These are phyloP conservation scores for Henricia sp. DNA, from an alignment of 53 echinoderm and acorn worm genomes.

Conservation along the genomic window DNA sequence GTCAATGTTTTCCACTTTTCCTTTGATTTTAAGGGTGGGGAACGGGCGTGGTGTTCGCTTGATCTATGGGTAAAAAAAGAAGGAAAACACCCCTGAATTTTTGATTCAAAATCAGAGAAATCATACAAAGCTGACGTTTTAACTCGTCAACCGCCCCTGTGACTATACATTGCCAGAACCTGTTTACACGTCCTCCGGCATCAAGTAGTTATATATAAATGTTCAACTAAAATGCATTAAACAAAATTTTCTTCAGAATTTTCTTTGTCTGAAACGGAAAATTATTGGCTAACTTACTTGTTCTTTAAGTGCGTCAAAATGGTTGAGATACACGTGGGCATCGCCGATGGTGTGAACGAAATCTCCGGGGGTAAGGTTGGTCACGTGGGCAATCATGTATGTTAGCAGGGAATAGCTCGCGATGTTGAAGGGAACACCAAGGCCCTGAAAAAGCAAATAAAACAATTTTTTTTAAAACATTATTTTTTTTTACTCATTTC, in stretches of 20 bases:
- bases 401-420: slow-evolving; percentile 95
- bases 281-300: slow-evolving; percentile 90
- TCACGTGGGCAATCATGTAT: slow-evolving; percentile 98
- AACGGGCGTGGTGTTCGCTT: slow-evolving; percentile 83
- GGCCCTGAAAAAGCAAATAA: slow-evolving; percentile 67
- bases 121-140: too few relatives aligned
- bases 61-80: slow-evolving; percentile 64
- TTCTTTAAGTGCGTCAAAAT: slow-evolving; percentile 80
- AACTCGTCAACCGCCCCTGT: too few relatives aligned
- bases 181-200: too few relatives aligned
- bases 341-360: slow-evolving; percentile 96
- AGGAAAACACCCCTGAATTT: too few relatives aligned
- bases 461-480: neutral
- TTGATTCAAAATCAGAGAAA: too few relatives aligned
- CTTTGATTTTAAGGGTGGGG: slow-evolving; percentile 84
- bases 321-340: slow-evolving; percentile 93
- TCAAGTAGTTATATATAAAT: too few relatives aligned
- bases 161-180: too few relatives aligned
- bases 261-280: neutral
- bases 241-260: too few relatives aligned
- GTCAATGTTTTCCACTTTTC: slow-evolving; percentile 87
- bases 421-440: slow-evolving; percentile 98
- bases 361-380: slow-evolving; percentile 86
- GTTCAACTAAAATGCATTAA: too few relatives aligned
- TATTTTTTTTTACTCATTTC: too few relatives aligned